Base-by-base conservation (phyloP, 2,888 invertebrate species). In the Drosophila testacea region DNA sequence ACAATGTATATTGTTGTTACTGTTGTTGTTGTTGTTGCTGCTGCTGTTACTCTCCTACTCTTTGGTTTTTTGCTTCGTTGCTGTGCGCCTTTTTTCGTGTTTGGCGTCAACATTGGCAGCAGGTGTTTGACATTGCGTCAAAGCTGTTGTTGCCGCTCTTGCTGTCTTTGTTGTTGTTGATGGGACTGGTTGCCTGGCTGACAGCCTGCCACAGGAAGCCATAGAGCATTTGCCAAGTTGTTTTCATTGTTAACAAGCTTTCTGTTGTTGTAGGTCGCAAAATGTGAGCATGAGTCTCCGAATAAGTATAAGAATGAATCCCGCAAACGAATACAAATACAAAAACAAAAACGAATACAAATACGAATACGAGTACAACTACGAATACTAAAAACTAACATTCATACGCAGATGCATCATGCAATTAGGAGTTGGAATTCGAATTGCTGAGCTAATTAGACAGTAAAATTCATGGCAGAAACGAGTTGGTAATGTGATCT, bases 101-200 rank as follows among this genome's bases (percentile, higher is more conserved):
- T 88, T 83, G 88, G 89, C 87, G 83, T 88, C 87, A 83, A 83
- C 83, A 83, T 83, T 83, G 88, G 89, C 88, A 85, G 85, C 89
- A 85, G 85, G 85, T 85, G 85, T 85, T 85, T 85, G 85, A 85
- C 85, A 85, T 85, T 85, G 89, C 83, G 78, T 79, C 81, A 83
- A 82, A 82, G 78, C 76, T 76, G 80, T 77, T 73, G 75, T 16
- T 68, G 52, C 34, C 51, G 77, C 75, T 77, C 79, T 76, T 74
- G 77, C 76, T 80, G 83, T 59, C 79, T 73, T 36, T 69, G 56
- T 41, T 57, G 60, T 36, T 69, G 50, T 50, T 63, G 74, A 67
- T 52, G 63, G 54, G 62, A 79, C 68, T 77, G 67, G 70, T 71
- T 71, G 81, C 68, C 81, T 72, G 81, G 77, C 85, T 80, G 81